Percentiles rank a stretch among this genome's conserved stretches.
phyloP scores from a whole-genome alignment of 2,888 invertebrate genomes.

The Sepiola atlantica region DNA sequence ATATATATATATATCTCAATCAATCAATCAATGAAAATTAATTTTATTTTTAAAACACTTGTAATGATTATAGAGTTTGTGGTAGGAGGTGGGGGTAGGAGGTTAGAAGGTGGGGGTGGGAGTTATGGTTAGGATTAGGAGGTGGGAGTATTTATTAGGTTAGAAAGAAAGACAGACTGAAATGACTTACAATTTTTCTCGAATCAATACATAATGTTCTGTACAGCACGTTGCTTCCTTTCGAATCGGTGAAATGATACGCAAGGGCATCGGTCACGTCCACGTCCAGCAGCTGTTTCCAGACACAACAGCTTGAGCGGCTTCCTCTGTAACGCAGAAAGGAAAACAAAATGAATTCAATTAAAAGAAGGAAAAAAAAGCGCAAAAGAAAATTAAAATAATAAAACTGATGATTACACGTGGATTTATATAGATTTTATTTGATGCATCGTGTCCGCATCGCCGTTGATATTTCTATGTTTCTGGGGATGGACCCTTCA shows the following conservation, averaged over 20 bases:
- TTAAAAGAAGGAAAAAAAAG: not conserved
- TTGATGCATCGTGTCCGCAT: too few relatives aligned
- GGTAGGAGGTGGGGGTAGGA: too few relatives aligned
- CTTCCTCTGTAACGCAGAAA: not conserved
- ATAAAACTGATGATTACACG: not conserved
- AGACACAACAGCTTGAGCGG: slow-evolving; percentile 49
- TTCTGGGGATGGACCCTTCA: too few relatives aligned
- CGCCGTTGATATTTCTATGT: too few relatives aligned
- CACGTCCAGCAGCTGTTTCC: slow-evolving; percentile 62
- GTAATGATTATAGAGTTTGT: too few relatives aligned
- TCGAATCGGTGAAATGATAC: slow-evolving; percentile 63
- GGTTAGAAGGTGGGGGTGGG: too few relatives aligned
- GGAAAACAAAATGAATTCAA: not conserved
- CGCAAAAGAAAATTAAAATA: not conserved
- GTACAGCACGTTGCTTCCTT: slow-evolving; percentile 62
- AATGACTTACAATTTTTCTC: slow-evolving; percentile 65
- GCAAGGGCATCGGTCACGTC: slow-evolving; percentile 60
- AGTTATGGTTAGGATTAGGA: too few relatives aligned
- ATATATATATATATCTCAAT: too few relatives aligned
- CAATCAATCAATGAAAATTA: too few relatives aligned
- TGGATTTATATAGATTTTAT: too few relatives aligned
- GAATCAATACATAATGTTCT: slow-evolving; percentile 67
- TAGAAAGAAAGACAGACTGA: not conserved
- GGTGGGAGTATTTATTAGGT: too few relatives aligned
- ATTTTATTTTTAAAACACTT: too few relatives aligned